Conservation (phyloP, 2,888 invertebrate species). For the Atethmia centrago region DNA sequence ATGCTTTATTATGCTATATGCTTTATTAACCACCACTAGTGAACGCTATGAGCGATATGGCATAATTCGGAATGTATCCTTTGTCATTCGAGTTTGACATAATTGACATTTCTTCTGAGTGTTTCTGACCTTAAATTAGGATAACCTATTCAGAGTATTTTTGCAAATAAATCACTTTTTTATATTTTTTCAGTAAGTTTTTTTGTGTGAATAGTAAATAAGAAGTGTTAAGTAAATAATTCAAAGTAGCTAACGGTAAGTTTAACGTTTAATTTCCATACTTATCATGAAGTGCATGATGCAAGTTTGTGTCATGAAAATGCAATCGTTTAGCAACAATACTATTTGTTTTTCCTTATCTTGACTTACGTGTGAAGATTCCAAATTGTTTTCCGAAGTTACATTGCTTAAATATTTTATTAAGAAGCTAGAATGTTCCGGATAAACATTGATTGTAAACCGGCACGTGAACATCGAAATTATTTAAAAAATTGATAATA, state of each 20-base stretch:
- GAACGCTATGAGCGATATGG: too few species aligned
- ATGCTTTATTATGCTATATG: too few species aligned
- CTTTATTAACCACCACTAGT: too few species aligned
- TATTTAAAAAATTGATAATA: background rate
- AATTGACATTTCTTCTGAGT: too few species aligned
- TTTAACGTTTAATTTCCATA: slow-evolving; percentile 7
- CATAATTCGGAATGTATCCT: too few species aligned
- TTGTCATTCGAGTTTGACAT: slow-evolving; percentile 47
- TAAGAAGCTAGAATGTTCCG: background rate
- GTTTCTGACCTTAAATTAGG: slow-evolving; percentile 6
- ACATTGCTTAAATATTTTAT: background rate
- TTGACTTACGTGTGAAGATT: slow-evolving; percentile 13
- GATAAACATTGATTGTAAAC: background rate
- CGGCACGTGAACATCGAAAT: slow-evolving; percentile 18
- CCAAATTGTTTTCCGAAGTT: background rate
- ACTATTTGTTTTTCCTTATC: slow-evolving; percentile 47
- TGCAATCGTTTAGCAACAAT: slow-evolving; percentile 19
- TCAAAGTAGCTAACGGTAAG: slow-evolving; percentile 27
- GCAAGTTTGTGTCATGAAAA: slow-evolving; percentile 22
- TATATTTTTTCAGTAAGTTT: slow-evolving; percentile 13
- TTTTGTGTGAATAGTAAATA: slow-evolving; percentile 8
- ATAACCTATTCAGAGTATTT: slow-evolving; percentile 54
- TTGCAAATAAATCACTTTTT: slow-evolving; percentile 34
- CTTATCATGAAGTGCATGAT: slow-evolving; percentile 10
- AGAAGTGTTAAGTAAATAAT: background rate